These are phyloP conservation scores for Malachius bipustulatus DNA, from an alignment of 2,888 invertebrate species.

Conservation along the genomic window DNA sequence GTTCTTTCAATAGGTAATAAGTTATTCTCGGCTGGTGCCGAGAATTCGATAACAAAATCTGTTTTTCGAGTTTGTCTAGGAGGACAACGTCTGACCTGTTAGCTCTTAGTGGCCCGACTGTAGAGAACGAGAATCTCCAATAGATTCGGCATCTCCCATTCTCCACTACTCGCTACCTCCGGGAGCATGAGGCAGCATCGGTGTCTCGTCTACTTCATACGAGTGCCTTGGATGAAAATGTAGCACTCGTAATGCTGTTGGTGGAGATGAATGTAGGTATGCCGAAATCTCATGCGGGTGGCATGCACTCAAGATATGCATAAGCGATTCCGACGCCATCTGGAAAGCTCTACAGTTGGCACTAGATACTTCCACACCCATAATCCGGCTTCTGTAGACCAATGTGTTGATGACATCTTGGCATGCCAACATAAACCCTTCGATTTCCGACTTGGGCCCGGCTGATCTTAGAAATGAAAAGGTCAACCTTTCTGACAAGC, in stretches of 20 bases:
- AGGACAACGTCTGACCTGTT: slow-evolving; percentile 2
- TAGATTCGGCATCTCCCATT: neutral
- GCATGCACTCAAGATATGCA: slow-evolving; percentile 1
- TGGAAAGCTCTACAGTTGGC: neutral
- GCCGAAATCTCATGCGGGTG: neutral
- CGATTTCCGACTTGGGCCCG: slow-evolving; percentile 2
- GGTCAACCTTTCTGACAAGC: no score
- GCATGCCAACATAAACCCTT: neutral
- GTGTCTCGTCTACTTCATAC: neutral
- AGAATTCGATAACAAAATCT: neutral
- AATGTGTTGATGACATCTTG: slow-evolving; percentile 1
- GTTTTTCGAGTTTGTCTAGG: neutral
- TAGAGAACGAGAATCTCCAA: slow-evolving; percentile 1
- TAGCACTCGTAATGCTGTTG: neutral
- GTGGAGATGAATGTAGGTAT: neutral
- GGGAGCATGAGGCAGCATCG: neutral
- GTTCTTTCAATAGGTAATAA: neutral
- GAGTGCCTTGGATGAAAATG: neutral
- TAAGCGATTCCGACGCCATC: neutral
- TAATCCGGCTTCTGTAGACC: neutral
- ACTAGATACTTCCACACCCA: neutral
- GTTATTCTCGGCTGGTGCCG: neutral
- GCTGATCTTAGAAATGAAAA: slow-evolving; percentile 1
- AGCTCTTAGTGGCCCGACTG: neutral
- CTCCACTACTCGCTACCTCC: slow-evolving; percentile 1